Percentiles rank a stretch among this genome's conserved stretches.
Evolutionary conservation across 2,797 vertebrate genomes (phyloP).

Genomic region (Coccyzus lansbergi): DNA sequence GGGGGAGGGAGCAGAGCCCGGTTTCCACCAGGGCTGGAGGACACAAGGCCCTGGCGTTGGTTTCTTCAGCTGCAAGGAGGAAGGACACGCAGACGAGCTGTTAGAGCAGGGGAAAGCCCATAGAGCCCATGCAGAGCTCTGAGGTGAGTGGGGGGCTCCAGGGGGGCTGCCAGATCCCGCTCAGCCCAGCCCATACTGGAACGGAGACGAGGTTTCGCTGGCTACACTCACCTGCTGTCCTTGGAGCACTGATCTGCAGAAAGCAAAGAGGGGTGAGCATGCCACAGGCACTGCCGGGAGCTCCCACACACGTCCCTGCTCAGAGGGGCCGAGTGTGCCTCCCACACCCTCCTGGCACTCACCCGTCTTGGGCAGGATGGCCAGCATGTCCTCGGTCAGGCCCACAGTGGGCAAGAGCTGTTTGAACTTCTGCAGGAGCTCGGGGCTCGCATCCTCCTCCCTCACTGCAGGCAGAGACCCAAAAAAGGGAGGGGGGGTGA

Average conservation of each 20-base stretch:
- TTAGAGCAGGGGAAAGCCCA: background rate
- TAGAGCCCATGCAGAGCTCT: accelerated
- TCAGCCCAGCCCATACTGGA: background rate
- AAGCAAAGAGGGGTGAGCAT: background rate
- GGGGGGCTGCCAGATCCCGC: background rate
- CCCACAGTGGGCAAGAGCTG: background rate
- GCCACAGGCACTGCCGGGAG: background rate
- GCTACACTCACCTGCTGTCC: background rate
- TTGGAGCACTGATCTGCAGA: background rate
- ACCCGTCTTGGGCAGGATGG: background rate
- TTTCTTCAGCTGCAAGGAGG: background rate
- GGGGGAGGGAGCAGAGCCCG: background rate
- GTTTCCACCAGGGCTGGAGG: background rate
- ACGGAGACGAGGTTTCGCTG: background rate
- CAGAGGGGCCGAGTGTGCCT: accelerated
- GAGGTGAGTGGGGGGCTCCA: accelerated
- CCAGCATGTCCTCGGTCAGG: conserved; percentile 8
- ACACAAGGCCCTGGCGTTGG: accelerated
- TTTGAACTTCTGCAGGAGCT: conserved; percentile 19
- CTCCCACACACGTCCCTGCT: accelerated
- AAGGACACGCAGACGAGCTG: accelerated
- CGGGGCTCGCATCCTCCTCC: background rate
- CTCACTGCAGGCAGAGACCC: background rate
- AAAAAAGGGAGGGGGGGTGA: background rate
- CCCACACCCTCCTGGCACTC: background rate